phyloP scores from a whole-genome alignment of 2,797 vertebrate genomes.

The Thalassophryne amazonica region DNA sequence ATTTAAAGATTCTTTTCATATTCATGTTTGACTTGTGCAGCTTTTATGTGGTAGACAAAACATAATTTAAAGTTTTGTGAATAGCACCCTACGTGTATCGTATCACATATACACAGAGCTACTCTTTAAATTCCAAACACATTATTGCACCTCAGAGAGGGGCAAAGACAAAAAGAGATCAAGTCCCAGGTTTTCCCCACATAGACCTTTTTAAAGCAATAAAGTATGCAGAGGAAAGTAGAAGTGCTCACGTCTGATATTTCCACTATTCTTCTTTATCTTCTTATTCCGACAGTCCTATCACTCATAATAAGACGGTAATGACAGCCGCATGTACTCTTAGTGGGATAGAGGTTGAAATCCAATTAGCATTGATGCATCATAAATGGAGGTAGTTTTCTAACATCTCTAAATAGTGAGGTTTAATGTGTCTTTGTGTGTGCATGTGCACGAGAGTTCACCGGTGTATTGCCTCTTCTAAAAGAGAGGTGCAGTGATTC shows the following conservation, averaged over 20 bases:
- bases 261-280: background rate
- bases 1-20: conserved; percentile 17
- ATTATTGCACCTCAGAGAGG: too few relatives aligned
- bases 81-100: conserved; percentile 1
- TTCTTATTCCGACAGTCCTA: background rate
- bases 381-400: conserved; percentile 38
- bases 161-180: background rate
- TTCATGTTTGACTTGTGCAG: conserved; percentile 7
- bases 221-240: too few relatives aligned
- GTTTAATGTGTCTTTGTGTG: conserved; percentile 7
- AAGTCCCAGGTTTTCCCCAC: conserved; percentile 10
- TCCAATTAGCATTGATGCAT: conserved; percentile 38
- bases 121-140: conserved; percentile 19
- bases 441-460: conserved; percentile 35
- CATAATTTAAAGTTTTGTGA: conserved; percentile 24
- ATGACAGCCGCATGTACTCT: conserved; percentile 3
- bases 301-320: background rate
- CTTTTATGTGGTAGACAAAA: conserved; percentile 41
- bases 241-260: background rate
- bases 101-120: conserved; percentile 3
- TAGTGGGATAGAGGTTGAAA: conserved; percentile 13
- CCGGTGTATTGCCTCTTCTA: too few relatives aligned
- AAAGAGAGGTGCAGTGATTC: too few relatives aligned
- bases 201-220: background rate
- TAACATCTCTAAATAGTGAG: conserved; percentile 28